A percentile compares a stretch with the other conserved stretches of the same genome.
These are phyloP conservation scores for Pogoniulus pusillus DNA, from an alignment of 2,797 vertebrate genomes.

Conservation along the genomic window DNA sequence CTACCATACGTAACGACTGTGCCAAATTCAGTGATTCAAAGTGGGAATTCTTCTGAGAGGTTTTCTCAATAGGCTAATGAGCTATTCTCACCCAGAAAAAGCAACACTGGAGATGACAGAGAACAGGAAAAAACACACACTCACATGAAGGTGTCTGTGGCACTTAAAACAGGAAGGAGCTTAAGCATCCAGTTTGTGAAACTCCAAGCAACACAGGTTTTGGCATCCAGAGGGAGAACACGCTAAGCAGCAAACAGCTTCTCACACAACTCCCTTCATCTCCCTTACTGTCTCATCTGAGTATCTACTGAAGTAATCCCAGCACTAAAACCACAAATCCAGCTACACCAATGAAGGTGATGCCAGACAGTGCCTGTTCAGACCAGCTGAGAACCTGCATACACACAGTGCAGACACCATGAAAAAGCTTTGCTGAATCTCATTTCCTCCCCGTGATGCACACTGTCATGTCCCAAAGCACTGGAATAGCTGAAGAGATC, in stretches of 20 bases:
- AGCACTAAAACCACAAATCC: neutral
- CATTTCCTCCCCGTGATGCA: neutral
- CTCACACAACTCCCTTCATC: neutral
- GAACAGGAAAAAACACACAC: neutral
- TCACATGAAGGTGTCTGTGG: neutral
- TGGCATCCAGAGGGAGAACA: neutral
- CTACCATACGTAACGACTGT: constrained; percentile 54
- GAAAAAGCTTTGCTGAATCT: neutral
- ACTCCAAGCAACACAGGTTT: neutral
- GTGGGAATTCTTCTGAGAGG: neutral
- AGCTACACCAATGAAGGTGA: neutral
- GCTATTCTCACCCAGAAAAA: neutral
- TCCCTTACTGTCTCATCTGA: neutral
- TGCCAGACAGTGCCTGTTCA: neutral
- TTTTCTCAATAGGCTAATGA: neutral
- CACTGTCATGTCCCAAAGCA: rapidly evolving
- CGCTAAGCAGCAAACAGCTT: neutral
- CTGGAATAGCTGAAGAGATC: neutral
- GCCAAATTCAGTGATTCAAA: constrained; percentile 44
- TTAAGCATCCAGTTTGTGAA: neutral
- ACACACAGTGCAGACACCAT: rapidly evolving
- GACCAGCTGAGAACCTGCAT: neutral
- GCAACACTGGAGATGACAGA: neutral
- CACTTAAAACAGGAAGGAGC: neutral
- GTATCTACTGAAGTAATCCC: neutral